phyloP scores from a whole-genome alignment of 1,140 invertebrate genomes.

The Eupristina koningsbergeri region DNA sequence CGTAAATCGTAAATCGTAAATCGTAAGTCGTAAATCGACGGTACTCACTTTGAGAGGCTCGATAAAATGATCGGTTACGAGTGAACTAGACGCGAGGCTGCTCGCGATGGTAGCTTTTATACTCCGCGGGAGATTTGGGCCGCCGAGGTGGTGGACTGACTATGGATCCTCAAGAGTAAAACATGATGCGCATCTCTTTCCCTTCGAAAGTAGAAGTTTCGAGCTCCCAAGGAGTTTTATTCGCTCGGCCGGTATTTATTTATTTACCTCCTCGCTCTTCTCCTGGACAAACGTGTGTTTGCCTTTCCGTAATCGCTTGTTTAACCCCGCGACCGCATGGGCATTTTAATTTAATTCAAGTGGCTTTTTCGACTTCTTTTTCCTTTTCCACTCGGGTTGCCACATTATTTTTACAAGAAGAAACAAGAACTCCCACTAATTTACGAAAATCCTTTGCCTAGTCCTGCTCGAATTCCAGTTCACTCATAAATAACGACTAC shows the following conservation, averaged over 20 bases:
- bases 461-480: no score
- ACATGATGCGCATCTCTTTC: conserved; percentile 19
- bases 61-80: conserved; percentile 55
- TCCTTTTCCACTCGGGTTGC: no score
- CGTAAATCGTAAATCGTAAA: no score
- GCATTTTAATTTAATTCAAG: no score
- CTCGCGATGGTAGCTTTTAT: conserved; percentile 64
- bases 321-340: background rate
- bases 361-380: no score
- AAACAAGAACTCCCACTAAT: no score
- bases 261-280: background rate
- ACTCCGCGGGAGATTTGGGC: conserved; percentile 47
- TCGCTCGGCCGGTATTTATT: background rate
- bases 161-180: background rate
- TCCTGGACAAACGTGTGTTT: background rate
- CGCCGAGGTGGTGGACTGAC: conserved; percentile 25
- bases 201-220: conserved; percentile 27
- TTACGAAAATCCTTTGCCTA: no score
- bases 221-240: background rate
- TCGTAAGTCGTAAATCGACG: background rate
- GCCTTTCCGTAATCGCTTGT: background rate
- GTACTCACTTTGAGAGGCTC: conserved; percentile 59
- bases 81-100: conserved; percentile 64
- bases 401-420: no score
- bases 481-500: no score